phyloP scores from a whole-genome alignment of 2,113 vertebrate genomes.

The Neoarius graeffei region DNA sequence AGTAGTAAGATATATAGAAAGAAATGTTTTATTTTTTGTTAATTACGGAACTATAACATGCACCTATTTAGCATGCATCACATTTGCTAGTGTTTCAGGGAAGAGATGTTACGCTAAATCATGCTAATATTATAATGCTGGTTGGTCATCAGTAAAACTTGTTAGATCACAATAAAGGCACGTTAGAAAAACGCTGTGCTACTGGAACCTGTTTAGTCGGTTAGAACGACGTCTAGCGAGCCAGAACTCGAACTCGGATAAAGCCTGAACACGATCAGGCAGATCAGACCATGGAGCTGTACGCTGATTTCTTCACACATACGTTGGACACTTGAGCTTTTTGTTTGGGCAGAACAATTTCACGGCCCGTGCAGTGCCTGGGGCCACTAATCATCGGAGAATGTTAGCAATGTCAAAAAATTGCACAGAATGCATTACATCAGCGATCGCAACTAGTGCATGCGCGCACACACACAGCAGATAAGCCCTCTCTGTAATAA shows the following conservation, averaged over 20 bases:
- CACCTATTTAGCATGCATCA: not conserved
- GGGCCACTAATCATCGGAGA: not conserved
- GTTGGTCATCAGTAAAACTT: not conserved
- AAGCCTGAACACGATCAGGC: not conserved
- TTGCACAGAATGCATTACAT: constrained; percentile 20
- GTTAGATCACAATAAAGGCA: not conserved
- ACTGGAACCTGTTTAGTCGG: not conserved
- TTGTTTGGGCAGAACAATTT: not conserved
- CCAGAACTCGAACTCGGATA: not conserved
- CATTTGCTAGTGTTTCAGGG: not conserved
- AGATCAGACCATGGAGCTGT: not conserved
- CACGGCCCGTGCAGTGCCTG: not conserved
- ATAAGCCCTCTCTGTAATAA: not conserved
- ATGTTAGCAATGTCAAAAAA: constrained; percentile 10
- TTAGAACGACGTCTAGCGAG: not conserved
- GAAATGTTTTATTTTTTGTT: not conserved
- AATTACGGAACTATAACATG: not conserved
- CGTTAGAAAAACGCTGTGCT: not conserved
- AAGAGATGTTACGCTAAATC: not conserved
- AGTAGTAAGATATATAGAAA: not conserved
- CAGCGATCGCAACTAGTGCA: not conserved
- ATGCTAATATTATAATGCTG: not conserved
- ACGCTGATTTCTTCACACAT: not conserved
- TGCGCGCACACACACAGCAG: not conserved
- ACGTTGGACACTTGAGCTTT: not conserved